A percentile compares a stretch with the other conserved stretches of the same genome.
phyloP scores from a whole-genome alignment of 1,140 invertebrate genomes.

The Drosophila sechellia region DNA sequence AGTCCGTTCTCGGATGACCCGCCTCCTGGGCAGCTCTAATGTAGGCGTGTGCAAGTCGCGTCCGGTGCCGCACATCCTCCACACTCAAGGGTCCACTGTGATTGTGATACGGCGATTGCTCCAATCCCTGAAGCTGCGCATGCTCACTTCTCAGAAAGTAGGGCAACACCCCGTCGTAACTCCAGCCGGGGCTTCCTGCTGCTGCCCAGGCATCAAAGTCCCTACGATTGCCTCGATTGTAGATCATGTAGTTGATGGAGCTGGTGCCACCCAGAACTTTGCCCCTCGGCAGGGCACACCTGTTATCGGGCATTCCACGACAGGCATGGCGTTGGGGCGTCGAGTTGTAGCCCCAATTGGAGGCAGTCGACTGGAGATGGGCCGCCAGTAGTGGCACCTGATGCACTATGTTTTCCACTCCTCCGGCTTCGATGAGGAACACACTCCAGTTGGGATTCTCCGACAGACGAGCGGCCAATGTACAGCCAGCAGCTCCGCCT shows the following conservation, averaged over 20 bases:
- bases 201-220: constrained; percentile 92
- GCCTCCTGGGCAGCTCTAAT: constrained; percentile 87
- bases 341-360: constrained; percentile 90
- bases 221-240: constrained; percentile 91
- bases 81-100: constrained; percentile 86
- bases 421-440: constrained; percentile 88
- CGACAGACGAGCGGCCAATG: constrained; percentile 91
- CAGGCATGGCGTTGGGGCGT: constrained; percentile 87
- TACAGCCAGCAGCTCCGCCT: constrained; percentile 92
- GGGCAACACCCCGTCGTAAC: constrained; percentile 89
- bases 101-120: constrained; percentile 86
- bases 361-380: constrained; percentile 86
- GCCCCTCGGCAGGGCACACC: constrained; percentile 87
- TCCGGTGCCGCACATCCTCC: constrained; percentile 86
- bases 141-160: constrained; percentile 88
- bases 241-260: constrained; percentile 95
- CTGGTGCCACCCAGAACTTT: constrained; percentile 90
- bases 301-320: constrained; percentile 85
- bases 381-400: constrained; percentile 88
- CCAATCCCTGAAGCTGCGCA: constrained; percentile 85
- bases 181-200: constrained; percentile 89
- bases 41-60: constrained; percentile 87
- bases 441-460: constrained; percentile 86
- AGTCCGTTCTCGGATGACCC: constrained; percentile 87
- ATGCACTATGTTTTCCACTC: constrained; percentile 89